Conservation (phyloP, 2,888 invertebrate species). For the Drosophila tripunctata region DNA sequence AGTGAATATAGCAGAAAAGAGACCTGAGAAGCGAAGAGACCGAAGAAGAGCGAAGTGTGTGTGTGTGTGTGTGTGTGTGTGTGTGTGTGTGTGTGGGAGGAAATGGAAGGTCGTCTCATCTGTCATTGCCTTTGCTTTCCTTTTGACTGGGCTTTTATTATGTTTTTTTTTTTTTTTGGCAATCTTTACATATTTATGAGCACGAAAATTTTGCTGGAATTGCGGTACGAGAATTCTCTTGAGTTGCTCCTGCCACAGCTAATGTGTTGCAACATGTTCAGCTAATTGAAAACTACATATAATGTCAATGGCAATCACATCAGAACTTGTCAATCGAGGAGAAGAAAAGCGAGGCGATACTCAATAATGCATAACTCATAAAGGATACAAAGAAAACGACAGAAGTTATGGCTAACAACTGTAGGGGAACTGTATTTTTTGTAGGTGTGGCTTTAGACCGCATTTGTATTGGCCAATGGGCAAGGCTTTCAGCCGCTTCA, state of each 20-base stretch:
- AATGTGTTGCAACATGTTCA: constrained; percentile 37
- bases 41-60: background rate
- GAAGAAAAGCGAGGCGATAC: constrained; percentile 5
- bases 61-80: background rate
- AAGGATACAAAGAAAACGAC: constrained; percentile 5
- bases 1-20: background rate
- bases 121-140: constrained; percentile 40
- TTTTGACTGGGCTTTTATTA: constrained; percentile 47
- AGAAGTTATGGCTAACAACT: constrained; percentile 9
- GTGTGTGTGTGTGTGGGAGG: background rate
- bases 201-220: constrained; percentile 18
- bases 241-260: background rate
- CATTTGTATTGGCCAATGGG: constrained; percentile 31
- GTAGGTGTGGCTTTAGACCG: constrained; percentile 26
- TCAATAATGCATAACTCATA: constrained; percentile 27
- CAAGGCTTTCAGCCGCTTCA: constrained; percentile 38
- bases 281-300: constrained; percentile 76
- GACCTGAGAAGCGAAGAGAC: background rate
- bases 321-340: constrained; percentile 26
- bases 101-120: constrained; percentile 12
- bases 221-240: constrained; percentile 3
- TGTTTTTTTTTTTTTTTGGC: constrained; percentile 27
- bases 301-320: constrained; percentile 70
- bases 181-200: constrained; percentile 69
- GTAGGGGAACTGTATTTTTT: constrained; percentile 1